These are phyloP conservation scores for Dinocampus coccinellae DNA, from an alignment of 2,888 invertebrate species.

Conservation along the genomic window DNA sequence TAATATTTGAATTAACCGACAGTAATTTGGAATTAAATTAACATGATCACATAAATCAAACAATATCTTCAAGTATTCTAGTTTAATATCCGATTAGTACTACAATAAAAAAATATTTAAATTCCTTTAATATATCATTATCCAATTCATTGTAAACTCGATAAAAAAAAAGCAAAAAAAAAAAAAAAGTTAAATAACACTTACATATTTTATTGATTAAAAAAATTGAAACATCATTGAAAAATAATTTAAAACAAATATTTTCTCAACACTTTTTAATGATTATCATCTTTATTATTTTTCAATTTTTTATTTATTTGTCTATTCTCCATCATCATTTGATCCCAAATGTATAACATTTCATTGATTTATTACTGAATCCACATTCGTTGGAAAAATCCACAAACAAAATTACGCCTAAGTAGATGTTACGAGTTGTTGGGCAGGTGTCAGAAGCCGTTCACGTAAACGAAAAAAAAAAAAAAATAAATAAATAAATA, in stretches of 20 bases:
- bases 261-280: not conserved
- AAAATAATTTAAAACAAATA: not conserved
- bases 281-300: not conserved
- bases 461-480: constrained; percentile 7
- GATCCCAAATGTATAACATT: not conserved
- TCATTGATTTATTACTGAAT: constrained; percentile 14
- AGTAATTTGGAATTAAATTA: too few species aligned
- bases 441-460: constrained; percentile 32
- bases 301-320: not conserved
- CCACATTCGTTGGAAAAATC: constrained; percentile 2
- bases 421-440: constrained; percentile 12
- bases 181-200: too few species aligned
- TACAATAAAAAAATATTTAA: too few species aligned
- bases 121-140: too few species aligned
- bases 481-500: not conserved
- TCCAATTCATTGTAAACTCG: not conserved
- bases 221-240: not conserved
- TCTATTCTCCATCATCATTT: constrained; percentile 3
- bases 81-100: too few species aligned
- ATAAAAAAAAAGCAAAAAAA: not conserved
- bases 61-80: too few species aligned
- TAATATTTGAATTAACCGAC: too few species aligned
- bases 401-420: constrained; percentile 30
- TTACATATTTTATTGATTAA: too few species aligned
- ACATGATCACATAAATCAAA: too few species aligned